phyloP scores from a whole-genome alignment of 2,113 vertebrate genomes.

The Smithornis capensis region DNA sequence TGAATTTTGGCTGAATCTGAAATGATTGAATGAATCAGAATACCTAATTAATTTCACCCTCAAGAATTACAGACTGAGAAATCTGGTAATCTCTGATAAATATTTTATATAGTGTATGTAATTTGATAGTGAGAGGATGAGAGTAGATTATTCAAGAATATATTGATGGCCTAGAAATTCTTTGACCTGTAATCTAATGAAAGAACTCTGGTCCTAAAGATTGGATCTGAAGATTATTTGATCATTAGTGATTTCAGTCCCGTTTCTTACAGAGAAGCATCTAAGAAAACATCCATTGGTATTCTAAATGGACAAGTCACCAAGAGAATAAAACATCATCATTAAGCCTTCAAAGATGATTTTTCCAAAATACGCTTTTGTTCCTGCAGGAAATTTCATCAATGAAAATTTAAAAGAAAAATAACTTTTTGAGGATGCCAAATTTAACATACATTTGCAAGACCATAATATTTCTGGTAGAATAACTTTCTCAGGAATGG shows the following conservation, averaged over 20 bases:
- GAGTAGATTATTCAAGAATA: constrained; percentile 1
- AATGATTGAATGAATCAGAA: neutral
- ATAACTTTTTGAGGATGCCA: neutral
- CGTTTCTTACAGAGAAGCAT: neutral
- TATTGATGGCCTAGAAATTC: neutral
- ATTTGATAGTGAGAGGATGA: constrained; percentile 18
- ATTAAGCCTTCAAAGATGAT: neutral
- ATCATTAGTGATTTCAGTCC: neutral
- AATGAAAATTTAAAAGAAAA: neutral
- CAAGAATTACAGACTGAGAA: neutral
- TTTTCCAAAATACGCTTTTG: neutral
- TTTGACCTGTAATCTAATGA: constrained; percentile 6
- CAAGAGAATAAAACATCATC: neutral
- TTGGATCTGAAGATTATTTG: neutral
- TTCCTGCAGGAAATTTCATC: neutral
- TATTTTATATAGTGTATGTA: neutral
- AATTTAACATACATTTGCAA: neutral
- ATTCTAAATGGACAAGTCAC: neutral
- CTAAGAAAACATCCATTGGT: neutral
- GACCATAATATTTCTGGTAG: neutral
- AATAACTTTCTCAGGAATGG: neutral
- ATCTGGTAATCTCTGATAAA: neutral
- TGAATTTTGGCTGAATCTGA: neutral
- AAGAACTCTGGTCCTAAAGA: neutral
- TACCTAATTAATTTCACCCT: neutral